Base-by-base conservation (phyloP, 2,797 vertebrate genomes). In the Arrhamphus sclerolepis region DNA sequence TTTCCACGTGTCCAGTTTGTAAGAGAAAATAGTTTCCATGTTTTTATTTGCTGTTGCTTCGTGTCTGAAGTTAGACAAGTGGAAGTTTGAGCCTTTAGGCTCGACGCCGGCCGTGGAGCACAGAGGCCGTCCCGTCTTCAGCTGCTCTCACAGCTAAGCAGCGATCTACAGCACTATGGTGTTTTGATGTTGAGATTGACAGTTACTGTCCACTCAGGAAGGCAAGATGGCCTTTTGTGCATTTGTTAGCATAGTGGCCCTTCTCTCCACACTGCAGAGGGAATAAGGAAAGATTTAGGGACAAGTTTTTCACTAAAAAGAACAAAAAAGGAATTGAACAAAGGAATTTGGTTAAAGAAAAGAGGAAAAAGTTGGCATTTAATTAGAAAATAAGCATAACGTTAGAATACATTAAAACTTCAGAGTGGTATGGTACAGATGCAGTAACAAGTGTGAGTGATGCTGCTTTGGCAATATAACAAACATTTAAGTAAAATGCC, bases 191-290 rank as follows among this genome's bases (percentile, higher is more conserved):
- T 6, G 0, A 44, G 49, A 38, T 47, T 38, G 56, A 54, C 44
- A 46, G 40, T 79, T 87, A 99, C 87, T 98, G 97, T 82, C 97
- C 97, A 62, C 96, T 99, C 86, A 99, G 92, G 90, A 99, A 98
- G 66, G 97, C 97, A 72, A 99, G 93, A 64, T 99, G 97, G 79
- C 97, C 97, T 92, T 99, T 99, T 70, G 95, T 98, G 89, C 97
- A 99, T 93, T 98, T 96, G 93, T 99, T 99, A 90, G 97, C 97
- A 46, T 99, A 99, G 86, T 99, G 97, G 79, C 97, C 97, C 89
- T 98, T 98, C 87, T 99, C 97, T 42, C 97, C 97, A 82, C 97
- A 99, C 97, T 99, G 47, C 40, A 66, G 69, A 78, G 67, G 81
- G 26, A 62, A 51, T 41, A 17, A 20, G 8, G 17, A 22, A 49